Conservation (phyloP, 2,113 vertebrate genomes). For the Gymnocephalus cernua region DNA sequence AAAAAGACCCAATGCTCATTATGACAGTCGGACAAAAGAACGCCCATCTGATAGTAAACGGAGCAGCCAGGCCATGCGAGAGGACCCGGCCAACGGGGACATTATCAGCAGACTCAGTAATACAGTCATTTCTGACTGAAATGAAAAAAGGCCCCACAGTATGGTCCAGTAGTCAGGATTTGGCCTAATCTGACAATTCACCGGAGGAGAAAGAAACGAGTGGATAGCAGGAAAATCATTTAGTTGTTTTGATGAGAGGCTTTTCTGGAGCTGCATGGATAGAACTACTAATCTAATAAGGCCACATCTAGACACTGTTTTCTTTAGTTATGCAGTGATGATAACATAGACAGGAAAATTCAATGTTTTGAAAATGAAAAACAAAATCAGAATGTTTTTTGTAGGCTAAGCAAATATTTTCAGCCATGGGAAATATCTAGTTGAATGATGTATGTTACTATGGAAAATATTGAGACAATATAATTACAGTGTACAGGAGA, state of each 20-base stretch:
- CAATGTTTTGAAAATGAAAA: neutral
- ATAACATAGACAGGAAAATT: neutral
- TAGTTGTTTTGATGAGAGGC: constrained; percentile 35
- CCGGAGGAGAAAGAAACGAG: constrained; percentile 55
- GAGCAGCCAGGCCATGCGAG: constrained; percentile 29
- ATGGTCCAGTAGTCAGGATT: constrained; percentile 43
- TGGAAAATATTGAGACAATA: constrained; percentile 41
- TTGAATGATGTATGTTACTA: constrained; percentile 33
- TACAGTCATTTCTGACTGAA: constrained; percentile 44
- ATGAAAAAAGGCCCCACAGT: constrained; percentile 41
- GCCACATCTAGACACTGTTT: constrained; percentile 27
- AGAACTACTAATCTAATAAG: constrained; percentile 31
- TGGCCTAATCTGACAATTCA: constrained; percentile 65
- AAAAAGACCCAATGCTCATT: constrained; percentile 44
- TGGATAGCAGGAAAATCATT: constrained; percentile 41
- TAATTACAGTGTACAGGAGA: constrained; percentile 55
- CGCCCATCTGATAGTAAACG: constrained; percentile 35
- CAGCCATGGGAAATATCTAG: constrained; percentile 1
- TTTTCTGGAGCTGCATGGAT: constrained; percentile 24
- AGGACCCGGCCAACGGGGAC: constrained; percentile 42
- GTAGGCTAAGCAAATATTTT: neutral
- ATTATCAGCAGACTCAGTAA: constrained; percentile 46
- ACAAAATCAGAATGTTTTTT: too few species aligned
- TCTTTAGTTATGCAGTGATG: constrained; percentile 4
- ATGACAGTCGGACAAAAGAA: constrained; percentile 26